These are phyloP conservation scores for Penelope pileata DNA, from an alignment of 2,113 vertebrate species.

Conservation along the genomic window DNA sequence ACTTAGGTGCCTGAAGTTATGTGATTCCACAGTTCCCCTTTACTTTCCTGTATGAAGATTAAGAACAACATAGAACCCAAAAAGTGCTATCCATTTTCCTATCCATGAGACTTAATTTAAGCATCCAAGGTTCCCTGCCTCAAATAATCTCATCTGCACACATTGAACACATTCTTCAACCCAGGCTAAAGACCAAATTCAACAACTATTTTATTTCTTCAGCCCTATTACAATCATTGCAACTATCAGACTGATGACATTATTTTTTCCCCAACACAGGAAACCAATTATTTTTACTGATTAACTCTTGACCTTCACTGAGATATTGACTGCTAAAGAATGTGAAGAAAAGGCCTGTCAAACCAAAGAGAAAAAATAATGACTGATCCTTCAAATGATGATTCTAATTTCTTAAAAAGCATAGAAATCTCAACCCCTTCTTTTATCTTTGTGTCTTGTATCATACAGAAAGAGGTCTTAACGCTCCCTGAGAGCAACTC, in stretches of 20 bases:
- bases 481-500: not conserved
- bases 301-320: not conserved
- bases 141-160: not conserved
- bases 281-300: not conserved
- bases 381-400: not conserved
- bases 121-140: not conserved
- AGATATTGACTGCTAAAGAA: not conserved
- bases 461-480: not conserved
- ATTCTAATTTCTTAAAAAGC: not conserved
- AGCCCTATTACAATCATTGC: not conserved
- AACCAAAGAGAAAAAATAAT: not conserved
- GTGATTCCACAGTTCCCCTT: not conserved
- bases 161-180: not conserved
- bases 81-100: not conserved
- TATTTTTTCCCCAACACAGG: not conserved
- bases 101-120: not conserved
- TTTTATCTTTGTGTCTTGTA: not conserved
- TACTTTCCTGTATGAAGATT: not conserved
- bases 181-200: not conserved
- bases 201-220: not conserved
- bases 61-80: not conserved
- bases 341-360: not conserved
- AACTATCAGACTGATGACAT: not conserved
- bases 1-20: not conserved
- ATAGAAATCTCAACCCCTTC: not conserved